Evolutionary conservation across 2,797 vertebrate species (phyloP), one percentile per base, ranked within the genome.

Genomic region (Jordanella pulchra): DNA sequence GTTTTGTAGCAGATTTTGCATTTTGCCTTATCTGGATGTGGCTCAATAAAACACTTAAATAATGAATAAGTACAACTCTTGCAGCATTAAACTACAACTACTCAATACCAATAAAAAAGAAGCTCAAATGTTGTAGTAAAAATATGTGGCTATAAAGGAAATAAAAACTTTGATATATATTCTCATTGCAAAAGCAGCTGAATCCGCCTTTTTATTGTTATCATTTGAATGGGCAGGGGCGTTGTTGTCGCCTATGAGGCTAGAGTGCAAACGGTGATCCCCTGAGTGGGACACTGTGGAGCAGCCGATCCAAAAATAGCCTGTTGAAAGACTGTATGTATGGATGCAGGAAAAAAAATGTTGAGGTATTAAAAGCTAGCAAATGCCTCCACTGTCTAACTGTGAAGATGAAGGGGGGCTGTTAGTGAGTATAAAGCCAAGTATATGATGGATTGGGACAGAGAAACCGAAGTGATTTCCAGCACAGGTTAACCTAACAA

Each of bases 281-380:
- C 35, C 35, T 44, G 60, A 63, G 60, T 63, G 35, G 23, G 60
- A 25, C n/a, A 63, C 60, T 63, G 23, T 63, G 35, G 60, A 63
- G 35, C 35, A 25, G 60, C 23, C 25, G 60, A 25, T 63, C 12
- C n/a, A 63, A 63, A 63, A 63, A 63, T 63, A 63, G 23, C n/a
- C 7, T 3, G 5, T 42, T 35, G 13, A 13, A 39, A 5, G 21
- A 21, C n/a, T 39, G 58, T 21, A 39, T 39, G 11, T 35, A 13
- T 7, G 11, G 4, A 61, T 61, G 58, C 21, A n/a, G 30, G 23
- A 35, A 7, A 1, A 61, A 39, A 61, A 11, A 39, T n/a, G 21
- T n/a, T 14, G 58, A 39, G 56, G 9, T 0, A 21, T 60, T 35
- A 18, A 61, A 61, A 53, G 50, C n/a, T 53, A 53, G 48, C 48